A percentile compares a stretch with the other conserved stretches of the same genome.
These are phyloP conservation scores for Metellina segmentata DNA, from an alignment of 2,888 invertebrate genomes.

Conservation along the genomic window DNA sequence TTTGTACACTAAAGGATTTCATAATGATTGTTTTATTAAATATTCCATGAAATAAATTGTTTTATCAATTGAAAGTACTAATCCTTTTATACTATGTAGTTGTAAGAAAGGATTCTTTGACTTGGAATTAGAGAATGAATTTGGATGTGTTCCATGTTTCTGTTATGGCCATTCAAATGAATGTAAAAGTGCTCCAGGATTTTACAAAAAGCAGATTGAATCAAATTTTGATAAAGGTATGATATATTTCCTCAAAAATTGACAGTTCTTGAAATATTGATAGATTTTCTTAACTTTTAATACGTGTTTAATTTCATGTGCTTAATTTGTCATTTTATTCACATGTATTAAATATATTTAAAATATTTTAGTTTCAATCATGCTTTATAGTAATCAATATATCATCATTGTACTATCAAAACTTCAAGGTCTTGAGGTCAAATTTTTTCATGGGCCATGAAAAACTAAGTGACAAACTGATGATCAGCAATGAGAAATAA, in stretches of 20 bases:
- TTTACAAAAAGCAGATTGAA: constrained; percentile 88
- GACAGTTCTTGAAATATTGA: background rate
- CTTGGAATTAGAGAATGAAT: constrained; percentile 90
- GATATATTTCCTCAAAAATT: background rate
- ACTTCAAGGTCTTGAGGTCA: too few species aligned
- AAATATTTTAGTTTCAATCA: too few species aligned
- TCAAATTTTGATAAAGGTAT: constrained; percentile 92
- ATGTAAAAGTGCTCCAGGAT: constrained; percentile 92
- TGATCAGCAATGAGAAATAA: too few species aligned
- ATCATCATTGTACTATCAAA: too few species aligned
- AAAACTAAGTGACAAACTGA: too few species aligned
- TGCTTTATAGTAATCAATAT: too few species aligned
- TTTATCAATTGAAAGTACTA: too few species aligned
- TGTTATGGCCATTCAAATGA: constrained; percentile 98
- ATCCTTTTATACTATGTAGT: constrained; percentile 81
- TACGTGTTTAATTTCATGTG: background rate
- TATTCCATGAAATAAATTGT: too few species aligned
- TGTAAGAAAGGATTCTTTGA: constrained; percentile 98
- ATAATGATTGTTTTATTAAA: too few species aligned
- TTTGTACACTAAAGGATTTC: too few species aligned
- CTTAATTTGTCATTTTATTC: background rate
- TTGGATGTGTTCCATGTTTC: constrained; percentile 99
- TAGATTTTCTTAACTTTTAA: background rate
- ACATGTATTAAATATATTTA: too few species aligned
- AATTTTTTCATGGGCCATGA: too few species aligned